Conservation (phyloP, 2,888 invertebrate genomes). For the Diplolepis rosae region DNA sequence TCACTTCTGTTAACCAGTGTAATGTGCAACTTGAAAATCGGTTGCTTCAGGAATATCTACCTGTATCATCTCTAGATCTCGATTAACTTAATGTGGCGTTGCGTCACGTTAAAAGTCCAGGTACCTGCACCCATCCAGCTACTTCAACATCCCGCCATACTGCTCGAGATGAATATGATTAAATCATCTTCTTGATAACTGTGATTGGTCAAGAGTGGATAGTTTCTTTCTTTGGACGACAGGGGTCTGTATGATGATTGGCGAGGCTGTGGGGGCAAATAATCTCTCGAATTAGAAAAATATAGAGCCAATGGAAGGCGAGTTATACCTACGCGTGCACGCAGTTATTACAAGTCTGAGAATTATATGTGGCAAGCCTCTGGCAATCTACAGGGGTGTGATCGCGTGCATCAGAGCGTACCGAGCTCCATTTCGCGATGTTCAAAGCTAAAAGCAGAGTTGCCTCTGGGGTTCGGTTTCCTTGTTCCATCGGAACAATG, state of each 20-base stretch:
- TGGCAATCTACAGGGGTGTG: constrained; percentile 48
- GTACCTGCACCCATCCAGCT: constrained; percentile 8
- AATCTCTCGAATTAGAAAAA: constrained; percentile 41
- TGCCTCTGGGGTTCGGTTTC: constrained; percentile 47
- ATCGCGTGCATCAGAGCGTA: constrained; percentile 52
- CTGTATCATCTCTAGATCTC: constrained; percentile 17
- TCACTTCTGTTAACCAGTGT: no score
- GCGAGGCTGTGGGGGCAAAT: background rate
- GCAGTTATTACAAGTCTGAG: constrained; percentile 41
- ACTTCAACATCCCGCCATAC: background rate
- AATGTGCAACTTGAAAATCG: constrained; percentile 20
- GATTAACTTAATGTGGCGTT: constrained; percentile 31
- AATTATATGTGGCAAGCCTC: constrained; percentile 39
- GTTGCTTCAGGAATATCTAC: background rate
- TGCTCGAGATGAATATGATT: constrained; percentile 35
- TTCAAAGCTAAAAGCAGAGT: constrained; percentile 42
- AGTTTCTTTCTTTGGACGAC: constrained; percentile 12
- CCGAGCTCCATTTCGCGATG: constrained; percentile 30
- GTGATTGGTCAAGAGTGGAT: constrained; percentile 38
- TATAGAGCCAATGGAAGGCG: constrained; percentile 33
- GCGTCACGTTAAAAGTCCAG: constrained; percentile 8
- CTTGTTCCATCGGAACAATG: constrained; percentile 49
- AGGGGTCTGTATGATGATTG: constrained; percentile 11
- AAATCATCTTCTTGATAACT: constrained; percentile 38
- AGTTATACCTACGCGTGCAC: constrained; percentile 23